These are phyloP conservation scores for Mizuhopecten yessoensis DNA, from an alignment of 1,140 invertebrate species.

Conservation along the genomic window DNA sequence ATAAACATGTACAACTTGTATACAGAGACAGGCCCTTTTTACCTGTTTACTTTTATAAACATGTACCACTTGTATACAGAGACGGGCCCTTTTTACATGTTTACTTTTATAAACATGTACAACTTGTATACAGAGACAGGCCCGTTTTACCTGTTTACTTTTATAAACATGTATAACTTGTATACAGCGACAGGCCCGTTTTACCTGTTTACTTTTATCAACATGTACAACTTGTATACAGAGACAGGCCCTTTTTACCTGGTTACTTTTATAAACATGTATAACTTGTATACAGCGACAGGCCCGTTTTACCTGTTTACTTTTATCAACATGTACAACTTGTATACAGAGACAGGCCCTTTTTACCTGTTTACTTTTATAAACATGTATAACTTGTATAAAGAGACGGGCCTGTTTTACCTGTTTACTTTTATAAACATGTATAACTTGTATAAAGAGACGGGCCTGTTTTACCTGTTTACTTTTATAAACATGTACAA, in stretches of 20 bases:
- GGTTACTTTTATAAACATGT: no score
- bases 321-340: no score
- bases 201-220: no score
- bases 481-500: no score
- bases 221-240: no score
- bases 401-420: not conserved
- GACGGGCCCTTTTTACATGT: not conserved
- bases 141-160: constrained; percentile 16
- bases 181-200: not conserved
- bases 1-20: no score
- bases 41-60: no score
- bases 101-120: no score
- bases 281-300: not conserved
- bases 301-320: constrained; percentile 5
- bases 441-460: not conserved
- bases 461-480: not conserved
- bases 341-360: not conserved
- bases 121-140: not conserved
- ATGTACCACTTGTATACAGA: no score
- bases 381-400: no score
- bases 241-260: not conserved
- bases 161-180: no score
- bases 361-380: constrained; percentile 10
- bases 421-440: no score
- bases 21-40: not conserved